Evolutionary conservation across 2,888 invertebrate species (phyloP), one percentile per base, ranked within the genome.

Genomic region (Oscheius myriophilus): DNA sequence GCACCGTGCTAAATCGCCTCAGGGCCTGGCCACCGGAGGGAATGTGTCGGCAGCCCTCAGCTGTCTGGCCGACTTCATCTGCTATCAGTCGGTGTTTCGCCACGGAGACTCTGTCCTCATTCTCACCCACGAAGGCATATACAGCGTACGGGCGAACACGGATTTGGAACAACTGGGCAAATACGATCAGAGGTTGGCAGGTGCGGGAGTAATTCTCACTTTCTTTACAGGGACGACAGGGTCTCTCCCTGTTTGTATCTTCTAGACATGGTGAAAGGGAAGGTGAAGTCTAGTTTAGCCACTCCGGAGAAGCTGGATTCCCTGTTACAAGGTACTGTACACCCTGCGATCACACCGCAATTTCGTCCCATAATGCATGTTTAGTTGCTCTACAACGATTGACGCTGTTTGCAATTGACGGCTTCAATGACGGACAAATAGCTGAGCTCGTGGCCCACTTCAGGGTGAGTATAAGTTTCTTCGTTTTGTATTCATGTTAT

Each of bases 11-110:
- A n/a, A n/a, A n/a, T n/a, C n/a, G n/a, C n/a, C 39, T 11, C 61
- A 83, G 78, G 96, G 93, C 0, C 89, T 96, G 49, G 95, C 95
- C 72, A 96, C 96, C 0, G 97, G 97, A 7, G 96, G 96, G 0
- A 94, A 95, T 86, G 97, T 92, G 72, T 92, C 91, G 86, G 90
- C 91, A 87, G 93, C 93, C 14, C 90, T 93, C 90, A 90, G 90
- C 85, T 87, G 87, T 66, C 45, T 80, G 41, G 79, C 81, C 75
- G 85, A 62, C 76, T 68, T 67, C n/a, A 79, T 76, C 0, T 83
- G 83, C 57, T 82, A 79, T 58, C 82, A 81, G 49, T 79, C 82
- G 4, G 67, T 80, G 9, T 68, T 54, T 11, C 73, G 63, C n/a
- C n/a, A 14, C 6, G 39, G 18, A 42, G 53, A 42, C 14, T 69